Conservation (phyloP, 2,888 invertebrate species). For the Belgica antarctica region DNA sequence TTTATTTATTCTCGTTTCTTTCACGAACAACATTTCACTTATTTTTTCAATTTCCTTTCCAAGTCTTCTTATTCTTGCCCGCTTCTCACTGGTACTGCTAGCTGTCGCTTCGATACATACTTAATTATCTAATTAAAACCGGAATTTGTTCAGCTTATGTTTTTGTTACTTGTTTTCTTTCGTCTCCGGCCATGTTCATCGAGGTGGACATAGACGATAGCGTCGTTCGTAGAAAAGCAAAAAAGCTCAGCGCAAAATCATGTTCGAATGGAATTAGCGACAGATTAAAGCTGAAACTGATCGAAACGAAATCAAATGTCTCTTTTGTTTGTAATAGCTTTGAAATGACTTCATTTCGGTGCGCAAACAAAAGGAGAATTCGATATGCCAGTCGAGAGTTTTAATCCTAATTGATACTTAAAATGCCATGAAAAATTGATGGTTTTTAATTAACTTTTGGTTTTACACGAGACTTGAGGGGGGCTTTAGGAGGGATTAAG, state of each 20-base stretch:
- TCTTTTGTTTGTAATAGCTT: not conserved
- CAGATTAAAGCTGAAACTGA: slow-evolving; percentile 23
- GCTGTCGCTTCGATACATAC: slow-evolving; percentile 3
- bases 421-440: slow-evolving; percentile 18
- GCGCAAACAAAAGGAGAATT: not conserved
- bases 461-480: slow-evolving; percentile 1
- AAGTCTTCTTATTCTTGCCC: not conserved
- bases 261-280: slow-evolving; percentile 34
- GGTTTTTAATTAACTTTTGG: slow-evolving; percentile 5
- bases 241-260: slow-evolving; percentile 17
- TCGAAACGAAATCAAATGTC: slow-evolving; percentile 13
- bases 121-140: slow-evolving; percentile 43
- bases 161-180: not conserved
- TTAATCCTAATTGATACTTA: slow-evolving; percentile 13
- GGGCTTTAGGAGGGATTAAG: too few species aligned
- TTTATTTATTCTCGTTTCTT: not conserved
- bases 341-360: slow-evolving; percentile 14
- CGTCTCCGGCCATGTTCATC: not conserved
- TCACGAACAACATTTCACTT: not conserved
- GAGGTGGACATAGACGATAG: not conserved
- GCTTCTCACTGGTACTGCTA: not conserved
- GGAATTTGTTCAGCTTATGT: slow-evolving; percentile 20
- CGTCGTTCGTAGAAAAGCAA: not conserved
- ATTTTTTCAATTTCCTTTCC: too few species aligned
- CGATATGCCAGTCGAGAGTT: not conserved